A percentile compares a stretch with the other conserved stretches of the same genome.
phyloP scores from a whole-genome alignment of 2,888 invertebrate genomes.

The Dugesia japonica region DNA sequence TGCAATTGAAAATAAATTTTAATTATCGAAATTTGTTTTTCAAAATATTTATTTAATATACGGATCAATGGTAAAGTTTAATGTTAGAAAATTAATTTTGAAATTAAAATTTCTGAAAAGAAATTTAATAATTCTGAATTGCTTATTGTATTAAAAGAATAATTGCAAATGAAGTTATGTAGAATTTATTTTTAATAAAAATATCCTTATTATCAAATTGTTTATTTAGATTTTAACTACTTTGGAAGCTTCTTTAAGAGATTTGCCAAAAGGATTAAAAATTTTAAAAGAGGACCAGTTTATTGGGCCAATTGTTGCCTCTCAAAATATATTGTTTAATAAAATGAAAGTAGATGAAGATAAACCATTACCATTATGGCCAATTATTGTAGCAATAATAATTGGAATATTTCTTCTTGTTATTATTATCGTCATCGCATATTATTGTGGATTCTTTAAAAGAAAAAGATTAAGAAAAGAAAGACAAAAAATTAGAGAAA shows the following conservation, averaged over 20 bases:
- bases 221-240: not conserved
- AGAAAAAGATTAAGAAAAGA: conserved; percentile 5
- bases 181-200: no score
- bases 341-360: conserved; percentile 9
- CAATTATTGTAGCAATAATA: not conserved
- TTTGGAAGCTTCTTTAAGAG: not conserved
- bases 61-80: no score
- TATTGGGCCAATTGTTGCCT: not conserved
- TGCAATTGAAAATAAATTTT: no score
- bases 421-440: not conserved
- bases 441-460: conserved; percentile 9
- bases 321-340: not conserved
- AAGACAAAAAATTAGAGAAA: not conserved
- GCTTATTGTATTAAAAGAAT: no score
- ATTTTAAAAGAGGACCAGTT: not conserved
- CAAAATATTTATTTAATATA: no score
- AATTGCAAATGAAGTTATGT: no score
- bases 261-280: not conserved
- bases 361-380: not conserved
- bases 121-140: no score
- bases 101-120: no score
- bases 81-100: no score
- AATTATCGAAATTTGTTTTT: no score
- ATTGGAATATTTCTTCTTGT: not conserved
- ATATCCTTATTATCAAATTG: no score